Evolutionary conservation across 2,797 vertebrate species (phyloP).

Genomic region (Cephalopachus bancanus): DNA sequence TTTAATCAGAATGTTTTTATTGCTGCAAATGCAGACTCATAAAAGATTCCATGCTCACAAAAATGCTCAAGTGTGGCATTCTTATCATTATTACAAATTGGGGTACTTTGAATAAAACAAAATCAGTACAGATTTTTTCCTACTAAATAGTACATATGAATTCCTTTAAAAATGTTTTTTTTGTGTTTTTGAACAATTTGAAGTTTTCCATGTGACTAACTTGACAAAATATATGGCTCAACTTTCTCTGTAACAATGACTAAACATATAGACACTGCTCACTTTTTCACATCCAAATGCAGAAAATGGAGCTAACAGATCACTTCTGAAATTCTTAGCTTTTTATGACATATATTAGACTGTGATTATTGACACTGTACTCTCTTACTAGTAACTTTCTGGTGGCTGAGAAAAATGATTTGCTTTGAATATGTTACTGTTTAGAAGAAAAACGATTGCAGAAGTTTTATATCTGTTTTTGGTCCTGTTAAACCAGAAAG

Average conservation of each 20-base stretch:
- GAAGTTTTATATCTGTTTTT: conserved; percentile 53
- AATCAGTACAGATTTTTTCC: neutral
- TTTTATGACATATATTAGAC: neutral
- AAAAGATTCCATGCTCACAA: conserved; percentile 22
- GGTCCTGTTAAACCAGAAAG: conserved; percentile 30
- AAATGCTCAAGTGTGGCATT: neutral
- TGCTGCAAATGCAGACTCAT: neutral
- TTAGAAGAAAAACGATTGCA: neutral
- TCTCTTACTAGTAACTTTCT: conserved; percentile 4
- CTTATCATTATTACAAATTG: neutral
- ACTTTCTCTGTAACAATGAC: neutral
- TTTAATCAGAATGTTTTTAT: neutral
- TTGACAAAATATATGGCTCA: neutral
- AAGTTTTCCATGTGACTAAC: neutral
- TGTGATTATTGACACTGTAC: neutral
- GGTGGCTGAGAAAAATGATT: conserved; percentile 23
- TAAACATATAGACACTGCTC: neutral
- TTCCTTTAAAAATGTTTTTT: neutral
- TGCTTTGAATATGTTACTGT: conserved; percentile 36
- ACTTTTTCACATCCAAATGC: neutral
- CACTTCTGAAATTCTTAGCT: neutral
- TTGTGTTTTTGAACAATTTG: neutral
- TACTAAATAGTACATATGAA: neutral
- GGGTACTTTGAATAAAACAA: conserved; percentile 9
- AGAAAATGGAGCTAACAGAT: neutral